Base-by-base conservation (phyloP, 2,113 vertebrate species). In the Rhinopomastus cyanomelas region DNA sequence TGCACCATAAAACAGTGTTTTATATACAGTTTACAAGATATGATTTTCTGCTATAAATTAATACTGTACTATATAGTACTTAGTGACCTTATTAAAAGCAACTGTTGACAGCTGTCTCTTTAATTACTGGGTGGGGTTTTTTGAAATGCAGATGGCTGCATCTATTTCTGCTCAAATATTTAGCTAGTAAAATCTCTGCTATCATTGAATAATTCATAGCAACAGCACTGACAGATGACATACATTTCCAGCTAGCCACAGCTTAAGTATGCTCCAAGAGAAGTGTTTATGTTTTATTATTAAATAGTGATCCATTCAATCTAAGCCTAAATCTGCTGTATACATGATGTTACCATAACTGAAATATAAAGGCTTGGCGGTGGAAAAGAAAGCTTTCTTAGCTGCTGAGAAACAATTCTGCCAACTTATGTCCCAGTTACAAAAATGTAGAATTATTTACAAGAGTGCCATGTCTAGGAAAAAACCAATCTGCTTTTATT, bases 11-110 rank as follows among this genome's bases (percentile, higher is more conserved):
- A 96, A 97, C 95, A 97, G 96, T 97, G 96, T 97, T 96, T 97
- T 98, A 97, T 97, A 97, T 98, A 98, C 97, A 98, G 97, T 96
- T 97, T 96, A 97, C 85, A 97, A 95, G 97, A 95, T 97, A 97
- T 80, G 96, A 75, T 94, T 96, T 97, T 96, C 95, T 96, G 96
- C 95, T 97, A 97, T 97, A 97, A 97, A 97, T 97, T 97, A 98
- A 97, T 97, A 97, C 95, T 96, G 97, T 95, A 97, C 96, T 97
- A 87, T 89, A 90, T 92, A 97, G 97, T 97, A 97, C 95, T 96
- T 95, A 96, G 93, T 93, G 96, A 97, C 92, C 72, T 96, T 93
- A 96, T 96, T 68, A 96, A 95, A 97, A 97, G 96, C 96, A 97
- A 97, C 95, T 96, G 96, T 95, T 95, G 92, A 93, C 93, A 95